Percentiles rank a stretch among this genome's conserved stretches.
phyloP scores from a whole-genome alignment of 2,888 invertebrate genomes.

The Electrophaes corylata region DNA sequence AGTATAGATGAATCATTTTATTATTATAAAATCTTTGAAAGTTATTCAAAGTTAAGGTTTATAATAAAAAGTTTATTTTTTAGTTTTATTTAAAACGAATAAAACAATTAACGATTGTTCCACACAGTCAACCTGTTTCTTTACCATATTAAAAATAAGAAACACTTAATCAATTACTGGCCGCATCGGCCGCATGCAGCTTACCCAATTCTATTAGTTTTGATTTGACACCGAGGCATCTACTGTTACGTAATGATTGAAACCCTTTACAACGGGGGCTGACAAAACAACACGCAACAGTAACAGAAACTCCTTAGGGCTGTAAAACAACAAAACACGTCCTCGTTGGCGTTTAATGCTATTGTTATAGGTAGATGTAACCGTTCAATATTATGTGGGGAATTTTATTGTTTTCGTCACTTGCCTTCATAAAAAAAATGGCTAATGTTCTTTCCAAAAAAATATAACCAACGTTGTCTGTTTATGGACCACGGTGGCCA shows the following conservation, averaged over 20 bases:
- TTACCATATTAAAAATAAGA: constrained; percentile 3
- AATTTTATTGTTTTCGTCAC: too few species aligned
- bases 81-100: not conserved
- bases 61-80: too few species aligned
- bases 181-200: constrained; percentile 11
- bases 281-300: constrained; percentile 12
- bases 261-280: constrained; percentile 16
- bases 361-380: too few species aligned
- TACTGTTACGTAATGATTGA: constrained; percentile 11
- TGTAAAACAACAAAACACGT: not conserved
- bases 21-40: too few species aligned
- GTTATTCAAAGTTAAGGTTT: too few species aligned
- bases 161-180: constrained; percentile 13
- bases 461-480: too few species aligned
- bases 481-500: too few species aligned
- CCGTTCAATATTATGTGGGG: too few species aligned
- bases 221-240: not conserved
- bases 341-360: not conserved
- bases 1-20: too few species aligned
- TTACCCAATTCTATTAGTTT: constrained; percentile 12
- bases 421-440: too few species aligned
- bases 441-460: too few species aligned
- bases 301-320: not conserved
- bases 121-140: not conserved
- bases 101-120: constrained; percentile 3